Base-by-base conservation (phyloP, 2,888 invertebrate species). In the Acrocyrtus sp. region DNA sequence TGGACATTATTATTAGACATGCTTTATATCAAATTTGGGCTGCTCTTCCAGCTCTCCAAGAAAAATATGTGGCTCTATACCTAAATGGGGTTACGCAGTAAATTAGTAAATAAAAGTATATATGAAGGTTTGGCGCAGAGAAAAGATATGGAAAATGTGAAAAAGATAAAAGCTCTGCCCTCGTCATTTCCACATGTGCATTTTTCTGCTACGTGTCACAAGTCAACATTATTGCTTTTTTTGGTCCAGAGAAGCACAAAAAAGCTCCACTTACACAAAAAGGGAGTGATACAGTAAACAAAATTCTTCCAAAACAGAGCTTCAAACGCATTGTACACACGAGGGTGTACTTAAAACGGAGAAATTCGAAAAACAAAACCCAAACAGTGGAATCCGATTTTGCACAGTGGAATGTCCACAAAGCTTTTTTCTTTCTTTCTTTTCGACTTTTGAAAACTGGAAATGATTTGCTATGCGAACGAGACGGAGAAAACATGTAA, bases 151-250 rank as follows among this genome's bases (percentile, higher is more conserved):
- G n/a, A n/a, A n/a, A n/a, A n/a, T n/a, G n/a, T 22, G 19, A 26
- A 21, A 39, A 34, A 39, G 56, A 56, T 56, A 56, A 41, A 51
- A 51, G 34, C 41, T 41, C 22, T 41, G 41, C 48, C 53, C 53
- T 62, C 53, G 62, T 62, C 62, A 62, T 62, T 62, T 53, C 53
- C 62, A 62, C 62, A 53, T 62, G 62, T 62, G 62, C 62, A 62
- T 62, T 62, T 62, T 62, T 62, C 43, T 62, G 62, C 53, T 62
- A 62, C 62, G 62, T 53, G 62, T 53, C 62, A 62, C 62, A 51
- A 43, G 43, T 62, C 62, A 62, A 45, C 62, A 53, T 62, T 62
- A 62, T 62, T 62, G 43, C 51, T 62, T 62, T 47, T 62, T 53
- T 53, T 62, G 60, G 41, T 41, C 21, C 43, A 62, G 10, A 15